Base-by-base conservation (phyloP, 1,140 invertebrate genomes). In the Dryas iulia region DNA sequence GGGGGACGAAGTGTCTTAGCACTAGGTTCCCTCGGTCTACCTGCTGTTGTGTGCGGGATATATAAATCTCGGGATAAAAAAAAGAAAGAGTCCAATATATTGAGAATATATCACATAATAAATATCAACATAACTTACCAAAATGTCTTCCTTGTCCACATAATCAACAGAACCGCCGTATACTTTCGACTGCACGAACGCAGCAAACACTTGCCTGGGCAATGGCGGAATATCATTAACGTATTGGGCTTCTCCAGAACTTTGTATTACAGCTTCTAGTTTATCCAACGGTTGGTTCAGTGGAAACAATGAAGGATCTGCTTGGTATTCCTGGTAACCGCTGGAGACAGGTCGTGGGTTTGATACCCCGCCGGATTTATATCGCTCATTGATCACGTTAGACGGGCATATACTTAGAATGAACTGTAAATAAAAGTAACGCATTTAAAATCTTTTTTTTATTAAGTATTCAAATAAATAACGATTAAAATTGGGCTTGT, bases 231-330 rank as follows among this genome's bases (percentile, higher is more conserved):
- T 82, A 77, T 96, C 95, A 74, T 95, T 95, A 21, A 92, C 78
- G 76, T 95, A 96, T 71, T 93, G 90, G 1, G 94, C 95, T 76
- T 96, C 95, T 0, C 95, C 94, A 14, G 95, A 93, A 35, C 93
- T 94, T 81, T 97, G 96, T 31, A 95, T 92, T 1, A 94, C 76
- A 0, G 94, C 94, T 82, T 96, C 96, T 10, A 95, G 76, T 84
- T 97, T 97, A 3, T 93, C 92, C 0, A 96, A 78, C 0, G 96
- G 94, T 82, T 97, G 90, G 72, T 93, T 96, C 0, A 97, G 77
- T 5, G 96, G 96, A 90, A 94, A 97, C 24, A 95, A 69, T 1
- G 93, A 88, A 57, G 93, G 88, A 74, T 96, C 93, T 0, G 94
- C 95, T 60, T 96, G 94, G 74, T 93, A 97, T 23, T 90, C 92